Conservation (phyloP, 2,888 invertebrate genomes). For the Seladonia tumulorum region DNA sequence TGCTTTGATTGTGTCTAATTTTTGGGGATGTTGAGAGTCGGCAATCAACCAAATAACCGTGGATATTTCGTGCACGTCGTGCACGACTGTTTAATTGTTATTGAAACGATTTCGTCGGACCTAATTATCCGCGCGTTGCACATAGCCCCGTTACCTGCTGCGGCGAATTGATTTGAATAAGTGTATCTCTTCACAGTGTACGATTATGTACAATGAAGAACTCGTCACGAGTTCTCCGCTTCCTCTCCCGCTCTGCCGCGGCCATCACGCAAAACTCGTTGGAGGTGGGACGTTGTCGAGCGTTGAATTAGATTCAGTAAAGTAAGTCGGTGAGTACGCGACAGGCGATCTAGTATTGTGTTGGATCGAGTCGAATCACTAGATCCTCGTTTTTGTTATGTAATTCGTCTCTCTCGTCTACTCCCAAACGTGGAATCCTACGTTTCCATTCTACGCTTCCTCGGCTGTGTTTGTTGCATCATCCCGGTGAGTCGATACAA, state of each 20-base stretch:
- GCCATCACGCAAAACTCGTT: conserved; percentile 38
- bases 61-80: not conserved
- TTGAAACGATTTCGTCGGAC: not conserved
- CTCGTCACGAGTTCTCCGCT: conserved; percentile 70
- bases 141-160: conserved; percentile 41
- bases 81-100: not conserved
- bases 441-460: not conserved
- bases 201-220: conserved; percentile 58
- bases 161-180: conserved; percentile 61
- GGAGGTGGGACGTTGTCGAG: conserved; percentile 68
- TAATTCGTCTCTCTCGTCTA: conserved; percentile 37
- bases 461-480: conserved; percentile 16
- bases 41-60: not conserved
- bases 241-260: conserved; percentile 56
- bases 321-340: conserved; percentile 63
- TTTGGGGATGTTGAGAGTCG: not conserved
- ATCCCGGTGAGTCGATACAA: conserved; percentile 40
- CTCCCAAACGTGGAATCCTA: not conserved
- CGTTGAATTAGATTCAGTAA: conserved; percentile 67
- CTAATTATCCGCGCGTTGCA: conserved; percentile 25
- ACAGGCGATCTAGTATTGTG: conserved; percentile 57
- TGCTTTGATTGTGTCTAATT: not conserved
- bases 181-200: conserved; percentile 58
- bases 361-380: conserved; percentile 61
- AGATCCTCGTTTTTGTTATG: conserved; percentile 55